A percentile compares a stretch with the other conserved stretches of the same genome.
These are phyloP conservation scores for Hyperopisus bebe DNA, from an alignment of 2,113 vertebrate species.

Conservation along the genomic window DNA sequence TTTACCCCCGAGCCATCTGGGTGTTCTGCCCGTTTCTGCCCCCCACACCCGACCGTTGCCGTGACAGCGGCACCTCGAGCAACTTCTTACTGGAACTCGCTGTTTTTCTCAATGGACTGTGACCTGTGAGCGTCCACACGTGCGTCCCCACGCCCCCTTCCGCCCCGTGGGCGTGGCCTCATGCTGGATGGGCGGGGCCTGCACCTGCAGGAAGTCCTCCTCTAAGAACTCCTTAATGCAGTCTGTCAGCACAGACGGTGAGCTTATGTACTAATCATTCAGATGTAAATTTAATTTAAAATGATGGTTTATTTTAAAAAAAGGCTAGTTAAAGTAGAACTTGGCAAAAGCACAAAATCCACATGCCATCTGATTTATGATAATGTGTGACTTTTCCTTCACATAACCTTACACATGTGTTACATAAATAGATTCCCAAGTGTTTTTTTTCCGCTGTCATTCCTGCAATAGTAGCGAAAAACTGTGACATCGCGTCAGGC, in stretches of 20 bases:
- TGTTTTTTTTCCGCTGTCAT: background rate
- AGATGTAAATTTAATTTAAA: background rate
- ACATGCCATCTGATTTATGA: background rate
- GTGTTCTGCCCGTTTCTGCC: conserved; percentile 27
- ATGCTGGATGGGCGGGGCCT: background rate
- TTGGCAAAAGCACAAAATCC: background rate
- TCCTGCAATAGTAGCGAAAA: background rate
- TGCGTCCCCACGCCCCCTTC: background rate
- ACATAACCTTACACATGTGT: background rate
- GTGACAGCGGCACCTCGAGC: conserved; percentile 10
- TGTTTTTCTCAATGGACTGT: conserved; percentile 59
- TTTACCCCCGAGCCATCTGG: conserved; percentile 34
- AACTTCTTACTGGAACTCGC: conserved; percentile 40
- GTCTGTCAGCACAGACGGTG: background rate
- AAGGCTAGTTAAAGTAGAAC: background rate
- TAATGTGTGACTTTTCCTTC: background rate
- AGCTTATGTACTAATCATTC: background rate
- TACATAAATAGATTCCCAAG: background rate
- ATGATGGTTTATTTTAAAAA: background rate
- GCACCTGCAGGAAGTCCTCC: background rate
- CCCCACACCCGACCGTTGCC: conserved; percentile 35
- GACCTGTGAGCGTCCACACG: conserved; percentile 42
- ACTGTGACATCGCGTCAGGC: background rate
- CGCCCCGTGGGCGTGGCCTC: background rate
- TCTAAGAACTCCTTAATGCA: background rate